Base-by-base conservation (phyloP, 2,113 vertebrate genomes). In the Pollimyrus isidori region DNA sequence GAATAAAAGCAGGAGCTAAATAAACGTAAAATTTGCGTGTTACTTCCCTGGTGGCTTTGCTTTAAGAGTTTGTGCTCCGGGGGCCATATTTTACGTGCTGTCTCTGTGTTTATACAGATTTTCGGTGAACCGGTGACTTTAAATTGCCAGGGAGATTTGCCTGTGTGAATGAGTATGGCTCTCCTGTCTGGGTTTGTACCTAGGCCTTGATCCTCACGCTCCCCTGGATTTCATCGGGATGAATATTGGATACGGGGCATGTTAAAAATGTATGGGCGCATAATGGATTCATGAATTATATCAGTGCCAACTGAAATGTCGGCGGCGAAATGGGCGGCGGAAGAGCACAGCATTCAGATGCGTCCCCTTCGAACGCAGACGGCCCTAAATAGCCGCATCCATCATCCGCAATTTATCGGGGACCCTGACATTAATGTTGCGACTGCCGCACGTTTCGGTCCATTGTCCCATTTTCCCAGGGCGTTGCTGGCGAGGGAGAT, bases 251-350 rank as follows among this genome's bases (percentile, higher is more conserved):
- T 46, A 84, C 19, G 45, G 35, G 82, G 39, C 62, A 2, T 11
- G 42, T 48, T 46, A 48, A 84, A 84, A 84, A 48, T 84, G 82
- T 48, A 45, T 84, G 82, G 21, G 19, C 0, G 42, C 82, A 17
- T 80, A 80, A 80, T 80, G 35, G 35, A 80, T 80, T 84, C 39
- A 48, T 84, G 82, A 48, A 84, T 84, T 84, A 84, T 84, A 84
- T 84, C 19, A 84, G 45, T 4, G 45, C 21, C 21, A 84, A 84
- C 45, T 23, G 45, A 45, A 84, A 46, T 46, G 17, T 45, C 80
- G 21, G 35, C 0, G 7, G 11, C 19, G 19, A 45, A 46, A 48
- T 87, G 26, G 35, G 86, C 9, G 30, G 5, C 7, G 53, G 53
- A 87, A 58, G 23, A 62, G 9, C 30, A 13, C 35, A 42, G 53